Conservation (phyloP, 2,113 vertebrate genomes). For the Mormyrus iriodes region DNA sequence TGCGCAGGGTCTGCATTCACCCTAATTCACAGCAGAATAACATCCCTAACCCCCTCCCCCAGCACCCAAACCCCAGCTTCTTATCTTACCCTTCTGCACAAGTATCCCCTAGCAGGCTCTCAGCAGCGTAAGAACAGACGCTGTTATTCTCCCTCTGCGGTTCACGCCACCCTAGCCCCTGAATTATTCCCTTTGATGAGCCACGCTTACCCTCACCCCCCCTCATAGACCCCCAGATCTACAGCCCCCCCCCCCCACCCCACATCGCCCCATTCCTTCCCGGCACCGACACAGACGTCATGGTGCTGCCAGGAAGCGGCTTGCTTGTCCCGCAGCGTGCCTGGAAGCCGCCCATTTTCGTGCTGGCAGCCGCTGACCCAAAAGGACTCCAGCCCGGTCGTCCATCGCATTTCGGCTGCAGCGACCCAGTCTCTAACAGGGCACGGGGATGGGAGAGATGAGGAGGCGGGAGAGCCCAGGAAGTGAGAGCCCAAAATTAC, state of each 20-base stretch:
- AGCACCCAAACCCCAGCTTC: background rate
- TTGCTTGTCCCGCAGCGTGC: background rate
- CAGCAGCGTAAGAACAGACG: background rate
- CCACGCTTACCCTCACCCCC: background rate
- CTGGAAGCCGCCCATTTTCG: background rate
- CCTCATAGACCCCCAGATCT: background rate
- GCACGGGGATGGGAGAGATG: background rate
- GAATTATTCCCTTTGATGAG: slow-evolving; percentile 9
- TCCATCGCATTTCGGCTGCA: background rate
- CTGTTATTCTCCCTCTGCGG: background rate
- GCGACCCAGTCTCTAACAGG: background rate
- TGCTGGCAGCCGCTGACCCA: background rate
- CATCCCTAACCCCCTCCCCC: background rate
- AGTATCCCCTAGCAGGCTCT: background rate
- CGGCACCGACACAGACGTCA: background rate
- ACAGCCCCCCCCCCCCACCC: background rate
- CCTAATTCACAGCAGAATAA: background rate
- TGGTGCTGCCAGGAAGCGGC: background rate
- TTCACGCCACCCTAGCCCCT: background rate
- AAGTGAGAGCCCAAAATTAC: background rate
- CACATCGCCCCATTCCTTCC: background rate
- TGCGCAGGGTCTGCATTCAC: background rate
- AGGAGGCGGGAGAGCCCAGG: background rate
- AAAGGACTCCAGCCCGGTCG: background rate
- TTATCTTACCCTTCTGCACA: background rate